phyloP scores from a whole-genome alignment of 2,113 vertebrate species.

The Coptodon rendalli region DNA sequence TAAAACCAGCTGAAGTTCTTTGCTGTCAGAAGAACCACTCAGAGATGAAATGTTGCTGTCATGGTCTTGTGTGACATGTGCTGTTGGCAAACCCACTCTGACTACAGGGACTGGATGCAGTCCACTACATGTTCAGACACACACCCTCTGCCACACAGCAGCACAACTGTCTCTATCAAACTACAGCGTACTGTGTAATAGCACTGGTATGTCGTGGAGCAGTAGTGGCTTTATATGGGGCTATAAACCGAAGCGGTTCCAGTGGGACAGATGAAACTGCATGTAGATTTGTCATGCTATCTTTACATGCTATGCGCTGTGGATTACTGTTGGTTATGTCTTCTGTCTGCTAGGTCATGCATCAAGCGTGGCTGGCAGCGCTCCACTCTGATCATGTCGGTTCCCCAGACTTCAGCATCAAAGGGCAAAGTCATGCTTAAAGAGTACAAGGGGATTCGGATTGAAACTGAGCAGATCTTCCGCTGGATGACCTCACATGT shows the following conservation, averaged over 20 bases:
- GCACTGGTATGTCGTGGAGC: neutral
- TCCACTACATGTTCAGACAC: neutral
- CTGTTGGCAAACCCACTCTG: neutral
- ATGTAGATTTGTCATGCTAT: neutral
- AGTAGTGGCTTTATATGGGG: neutral
- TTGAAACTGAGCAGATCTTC: conserved; percentile 90
- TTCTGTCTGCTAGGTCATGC: conserved; percentile 78
- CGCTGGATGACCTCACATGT: conserved; percentile 95
- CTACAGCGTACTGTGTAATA: neutral
- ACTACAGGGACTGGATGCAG: neutral
- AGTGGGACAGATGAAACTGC: neutral
- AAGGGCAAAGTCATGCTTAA: conserved; percentile 97
- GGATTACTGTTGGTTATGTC: neutral
- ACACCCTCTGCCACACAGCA: neutral
- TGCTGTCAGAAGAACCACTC: rapidly evolving
- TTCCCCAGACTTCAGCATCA: conserved; percentile 93
- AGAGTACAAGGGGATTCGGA: conserved; percentile 81
- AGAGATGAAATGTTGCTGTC: neutral
- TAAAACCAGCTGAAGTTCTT: neutral
- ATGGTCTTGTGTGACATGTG: neutral
- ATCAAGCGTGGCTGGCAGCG: conserved; percentile 88
- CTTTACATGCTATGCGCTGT: neutral
- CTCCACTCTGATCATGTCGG: conserved; percentile 95
- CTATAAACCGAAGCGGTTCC: neutral
- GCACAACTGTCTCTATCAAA: neutral